Evolutionary conservation across 2,113 vertebrate species (phyloP), one percentile per base, ranked within the genome.

Genomic region (Cygnus buccinator): DNA sequence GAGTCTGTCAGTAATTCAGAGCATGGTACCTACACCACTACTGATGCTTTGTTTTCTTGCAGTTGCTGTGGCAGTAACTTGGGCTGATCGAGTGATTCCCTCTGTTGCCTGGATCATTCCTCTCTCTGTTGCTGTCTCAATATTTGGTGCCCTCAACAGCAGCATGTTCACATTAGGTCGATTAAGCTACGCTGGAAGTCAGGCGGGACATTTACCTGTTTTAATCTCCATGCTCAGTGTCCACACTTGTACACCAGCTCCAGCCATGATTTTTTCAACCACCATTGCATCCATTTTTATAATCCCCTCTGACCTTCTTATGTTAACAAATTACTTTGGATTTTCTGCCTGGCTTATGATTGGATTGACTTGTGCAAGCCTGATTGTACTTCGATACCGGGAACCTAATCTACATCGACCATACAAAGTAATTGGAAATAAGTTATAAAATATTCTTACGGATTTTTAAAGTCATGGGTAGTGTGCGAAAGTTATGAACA

Each of bases 31-130:
- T 44, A 48, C 9, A 2, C 26, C 68, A 37, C 20, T 80, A n/a
- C 33, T 94, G 61, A 92, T 55, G 50, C 59, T 90, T 76, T 92
- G 26, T 85, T 92, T 96, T 84, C 58, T 97, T 97, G 48, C 97
- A 98, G 97, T 97, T 97, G 98, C 97, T 68, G 97, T 98, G 84
- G 98, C 98, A 57, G 95, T 98, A 75, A 97, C 97, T 28, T 98
- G 97, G 97, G 97, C 96, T 75, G 96, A 98, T 77, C 97, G 93
- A 97, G 96, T 97, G 58, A 97, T 98, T 68, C 98, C 97, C 29
- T 96, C 97, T 9, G 82, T 97, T 90, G 92, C 97, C 39, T 98
- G 98, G 97, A 96, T 97, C 61, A 94, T 98, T 94, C 97, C 97
- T 68, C 23, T 96, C 35, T 97, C 94, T 68, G 97, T 98, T 83